A percentile compares a stretch with the other conserved stretches of the same genome.
These are phyloP conservation scores for Nyleta sp. DNA, from an alignment of 2,888 invertebrate species.

Conservation along the genomic window DNA sequence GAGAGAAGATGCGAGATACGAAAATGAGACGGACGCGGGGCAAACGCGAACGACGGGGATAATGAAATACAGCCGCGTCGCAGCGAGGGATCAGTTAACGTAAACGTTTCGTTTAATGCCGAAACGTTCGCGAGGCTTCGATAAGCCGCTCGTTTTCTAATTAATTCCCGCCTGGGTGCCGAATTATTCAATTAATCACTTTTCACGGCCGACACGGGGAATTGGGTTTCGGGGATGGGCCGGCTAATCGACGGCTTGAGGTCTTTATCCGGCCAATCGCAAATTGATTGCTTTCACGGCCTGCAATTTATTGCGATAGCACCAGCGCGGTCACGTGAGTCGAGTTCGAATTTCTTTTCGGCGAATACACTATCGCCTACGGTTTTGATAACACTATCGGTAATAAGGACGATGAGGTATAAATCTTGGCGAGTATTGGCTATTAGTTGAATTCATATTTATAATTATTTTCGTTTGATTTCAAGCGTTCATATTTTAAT, in stretches of 20 bases:
- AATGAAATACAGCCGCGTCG: conserved; percentile 44
- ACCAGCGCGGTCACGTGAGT: no score
- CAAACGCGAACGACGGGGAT: conserved; percentile 30
- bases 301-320: background rate
- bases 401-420: no score
- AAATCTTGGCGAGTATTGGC: background rate
- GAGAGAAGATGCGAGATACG: conserved; percentile 29
- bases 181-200: conserved; percentile 53
- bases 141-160: conserved; percentile 41
- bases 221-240: background rate
- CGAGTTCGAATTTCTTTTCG: no score
- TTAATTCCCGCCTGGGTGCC: conserved; percentile 44
- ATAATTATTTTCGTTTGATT: background rate
- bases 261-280: background rate
- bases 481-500: no score
- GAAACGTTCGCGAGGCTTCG: no score
- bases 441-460: background rate
- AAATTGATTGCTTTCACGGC: background rate
- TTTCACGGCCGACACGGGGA: conserved; percentile 1
- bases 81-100: no score
- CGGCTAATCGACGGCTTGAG: background rate
- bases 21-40: conserved; percentile 40
- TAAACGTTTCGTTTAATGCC: no score
- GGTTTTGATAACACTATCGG: background rate
- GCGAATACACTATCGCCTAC: background rate